phyloP scores from a whole-genome alignment of 2,113 vertebrate species.

The Hylia prasina region DNA sequence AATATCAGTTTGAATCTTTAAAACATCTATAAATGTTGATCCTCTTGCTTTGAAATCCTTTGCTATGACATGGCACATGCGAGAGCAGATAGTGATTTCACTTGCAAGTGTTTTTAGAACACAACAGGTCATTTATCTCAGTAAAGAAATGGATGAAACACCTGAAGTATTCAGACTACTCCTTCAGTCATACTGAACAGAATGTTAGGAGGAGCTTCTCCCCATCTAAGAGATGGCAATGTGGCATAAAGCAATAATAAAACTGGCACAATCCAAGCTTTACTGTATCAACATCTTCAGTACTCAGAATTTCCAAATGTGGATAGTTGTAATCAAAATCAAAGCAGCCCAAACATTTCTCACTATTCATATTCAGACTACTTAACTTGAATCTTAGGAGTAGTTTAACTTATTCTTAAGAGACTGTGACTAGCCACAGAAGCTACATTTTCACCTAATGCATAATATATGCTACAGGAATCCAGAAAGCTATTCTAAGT shows the following conservation, averaged over 20 bases:
- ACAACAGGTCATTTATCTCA: neutral
- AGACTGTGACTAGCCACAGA: neutral
- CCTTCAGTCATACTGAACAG: neutral
- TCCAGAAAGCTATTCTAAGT: conserved; percentile 37
- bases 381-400: neutral
- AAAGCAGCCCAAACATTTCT: neutral
- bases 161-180: neutral
- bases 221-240: neutral
- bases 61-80: neutral
- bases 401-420: neutral
- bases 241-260: neutral
- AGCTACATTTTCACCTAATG: conserved; percentile 27
- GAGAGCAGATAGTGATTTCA: neutral
- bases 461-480: conserved; percentile 42
- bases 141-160: neutral
- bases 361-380: neutral
- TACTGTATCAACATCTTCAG: neutral
- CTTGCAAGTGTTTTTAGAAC: neutral
- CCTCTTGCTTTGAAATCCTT: neutral
- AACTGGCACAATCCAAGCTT: neutral
- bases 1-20: neutral
- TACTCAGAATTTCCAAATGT: neutral
- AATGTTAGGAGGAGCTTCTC: neutral
- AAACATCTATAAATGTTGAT: neutral
- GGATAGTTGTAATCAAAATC: neutral